Evolutionary conservation across 1,140 invertebrate species (phyloP), one percentile per base, ranked within the genome.

Genomic region (Panagrolaimus sp.): DNA sequence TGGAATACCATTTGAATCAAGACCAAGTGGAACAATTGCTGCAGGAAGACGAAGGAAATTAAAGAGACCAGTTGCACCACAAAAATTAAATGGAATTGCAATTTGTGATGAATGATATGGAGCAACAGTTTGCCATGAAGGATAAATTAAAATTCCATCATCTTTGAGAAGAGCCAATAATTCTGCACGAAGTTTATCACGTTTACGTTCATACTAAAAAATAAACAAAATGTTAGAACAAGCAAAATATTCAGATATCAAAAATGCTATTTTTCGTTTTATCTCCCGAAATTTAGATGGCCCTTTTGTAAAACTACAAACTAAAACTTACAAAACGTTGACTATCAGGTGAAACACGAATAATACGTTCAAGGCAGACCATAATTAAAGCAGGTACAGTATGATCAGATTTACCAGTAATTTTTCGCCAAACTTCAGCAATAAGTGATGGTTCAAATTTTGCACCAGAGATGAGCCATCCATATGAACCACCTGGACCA

Each of bases 331-430:
- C 72, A 67, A 75, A 74, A 61, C 43, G 43, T 20, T 42, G 68
- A 23, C 14, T 62, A 11, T 42, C 70, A 13, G 57, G 63, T 43
- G 20, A 69, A 44, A 65, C 42, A 9, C 44, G 23, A 45, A 67
- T 16, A 79, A 76, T 65, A 73, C 87, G 88, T 82, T 93, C 89
- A 72, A 89, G 84, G 11, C 89, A 72, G 0, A 89, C 89, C 0
- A 92, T 89, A 1, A 89, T 76, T 1, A 96, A 85, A 1, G 89
- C 91, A 68, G 92, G 90, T 14, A 96, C 87, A 0, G 92, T 95
- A 79, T 96, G 91, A 57, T 90, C 87, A 1, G 92, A 92, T 16
- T 85, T 78, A 0, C 89, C 87, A 14, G 91, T 78, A 0, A 88
- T 65, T 87, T 89, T 85, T 69, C 85, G 84, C 2, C 84, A 44